Conservation (phyloP, 2,797 vertebrate genomes). For the Phrynocephalus guinanensis region DNA sequence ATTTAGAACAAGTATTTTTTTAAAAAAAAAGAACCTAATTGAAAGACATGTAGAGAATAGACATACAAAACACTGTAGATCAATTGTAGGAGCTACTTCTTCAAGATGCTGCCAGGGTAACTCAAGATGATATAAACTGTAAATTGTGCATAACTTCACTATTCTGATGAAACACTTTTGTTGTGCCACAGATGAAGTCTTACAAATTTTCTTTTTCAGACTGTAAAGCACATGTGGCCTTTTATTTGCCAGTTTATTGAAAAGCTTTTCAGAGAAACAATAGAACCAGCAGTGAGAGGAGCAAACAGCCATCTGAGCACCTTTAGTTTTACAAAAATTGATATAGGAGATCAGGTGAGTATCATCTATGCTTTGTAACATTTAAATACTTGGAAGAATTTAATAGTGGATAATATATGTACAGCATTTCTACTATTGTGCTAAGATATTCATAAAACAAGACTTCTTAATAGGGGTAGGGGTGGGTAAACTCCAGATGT, state of each 20-base stretch:
- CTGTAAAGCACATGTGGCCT: slow-evolving; percentile 98
- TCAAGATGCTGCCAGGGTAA: background rate
- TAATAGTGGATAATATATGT: too few relatives aligned
- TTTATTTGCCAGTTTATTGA: slow-evolving; percentile 97
- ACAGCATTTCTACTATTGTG: too few relatives aligned
- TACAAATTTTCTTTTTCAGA: slow-evolving; percentile 76
- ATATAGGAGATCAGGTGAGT: slow-evolving; percentile 94
- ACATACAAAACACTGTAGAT: background rate
- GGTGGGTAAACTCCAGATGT: too few relatives aligned
- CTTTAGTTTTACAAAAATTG: slow-evolving; percentile 95
- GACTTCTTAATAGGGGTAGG: too few relatives aligned
- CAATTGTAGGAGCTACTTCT: background rate
- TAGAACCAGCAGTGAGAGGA: slow-evolving; percentile 92
- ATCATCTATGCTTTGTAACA: background rate
- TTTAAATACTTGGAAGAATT: background rate
- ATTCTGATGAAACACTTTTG: background rate
- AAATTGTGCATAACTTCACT: background rate
- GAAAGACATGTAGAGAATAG: background rate
- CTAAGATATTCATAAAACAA: too few relatives aligned
- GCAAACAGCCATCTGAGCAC: slow-evolving; percentile 90
- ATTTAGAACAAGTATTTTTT: slow-evolving; percentile 27
- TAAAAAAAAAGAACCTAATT: background rate
- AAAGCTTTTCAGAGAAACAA: slow-evolving; percentile 94
- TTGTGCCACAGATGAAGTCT: slow-evolving; percentile 10
- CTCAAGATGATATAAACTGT: background rate